Conservation (phyloP, 2,888 invertebrate species). For the Busseola fusca region DNA sequence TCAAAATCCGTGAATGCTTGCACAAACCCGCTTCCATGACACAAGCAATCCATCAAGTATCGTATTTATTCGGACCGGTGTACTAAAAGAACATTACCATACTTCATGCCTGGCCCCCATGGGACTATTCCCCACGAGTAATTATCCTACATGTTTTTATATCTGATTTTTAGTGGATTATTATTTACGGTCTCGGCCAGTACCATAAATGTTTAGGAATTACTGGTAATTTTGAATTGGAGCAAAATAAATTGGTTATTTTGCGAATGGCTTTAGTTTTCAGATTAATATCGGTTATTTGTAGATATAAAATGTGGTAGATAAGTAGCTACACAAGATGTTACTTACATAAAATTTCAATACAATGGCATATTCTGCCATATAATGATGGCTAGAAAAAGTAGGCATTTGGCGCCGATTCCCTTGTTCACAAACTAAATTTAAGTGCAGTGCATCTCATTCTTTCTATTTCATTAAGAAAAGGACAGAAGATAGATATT, state of each 20-base stretch:
- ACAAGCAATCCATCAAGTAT: conserved; percentile 85
- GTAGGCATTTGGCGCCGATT: no score
- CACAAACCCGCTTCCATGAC: conserved; percentile 89
- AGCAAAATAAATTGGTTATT: conserved; percentile 43
- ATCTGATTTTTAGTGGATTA: conserved; percentile 86
- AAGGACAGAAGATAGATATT: no score
- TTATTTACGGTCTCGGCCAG: conserved; percentile 84
- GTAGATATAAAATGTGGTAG: not conserved
- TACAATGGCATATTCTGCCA: not conserved
- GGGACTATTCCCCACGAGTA: conserved; percentile 83
- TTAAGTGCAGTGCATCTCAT: no score
- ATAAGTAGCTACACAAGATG: not conserved
- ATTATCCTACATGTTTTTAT: conserved; percentile 89
- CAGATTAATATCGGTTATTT: not conserved
- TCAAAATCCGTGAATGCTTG: conserved; percentile 89
- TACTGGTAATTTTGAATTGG: conserved; percentile 51
- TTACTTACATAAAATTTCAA: not conserved
- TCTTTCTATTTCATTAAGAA: no score
- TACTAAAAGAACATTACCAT: conserved; percentile 67
- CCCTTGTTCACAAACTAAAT: no score
- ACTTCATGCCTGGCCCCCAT: conserved; percentile 81
- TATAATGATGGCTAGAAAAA: not conserved
- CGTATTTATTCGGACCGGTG: conserved; percentile 73
- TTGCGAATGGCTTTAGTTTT: conserved; percentile 9
- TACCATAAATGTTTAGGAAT: conserved; percentile 67